Evolutionary conservation across 2,113 vertebrate genomes (phyloP), one percentile per base, ranked within the genome.

Genomic region (Otolemur garnettii): DNA sequence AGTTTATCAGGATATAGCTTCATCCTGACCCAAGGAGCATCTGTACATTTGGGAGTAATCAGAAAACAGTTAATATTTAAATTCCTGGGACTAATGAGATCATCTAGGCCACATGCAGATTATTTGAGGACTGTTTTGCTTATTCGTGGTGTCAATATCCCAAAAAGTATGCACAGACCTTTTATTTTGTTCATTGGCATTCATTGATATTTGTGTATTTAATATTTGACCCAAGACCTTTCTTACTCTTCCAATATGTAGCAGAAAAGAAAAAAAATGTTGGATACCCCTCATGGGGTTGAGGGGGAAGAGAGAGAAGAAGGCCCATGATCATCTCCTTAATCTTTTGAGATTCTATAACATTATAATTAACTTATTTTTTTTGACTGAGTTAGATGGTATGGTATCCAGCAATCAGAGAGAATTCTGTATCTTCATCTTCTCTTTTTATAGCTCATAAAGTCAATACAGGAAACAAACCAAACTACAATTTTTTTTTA

Each of bases 291-390:
- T 45, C 4, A 45, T 45, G 45, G 45, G 45, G 45, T 28, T 85
- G 50, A 79, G 42, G 79, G 45, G 42, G 12, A 75, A 53, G 17
- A 69, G 50, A 87, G 45, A 82, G 30, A 86, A 53, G 77, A 88
- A 45, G 15, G 22, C 38, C 68, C 11, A 92, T 78, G 71, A 92
- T 35, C 59, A 92, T 42, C 33, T 66, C 17, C 60, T 94, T 50
- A 90, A 92, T 96, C 24, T 89, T 83, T 86, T 95, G 79, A 95
- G 78, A 90, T 79, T 87, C 38, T 80, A 13, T n/a, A 95, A 12
- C 89, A 75, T 78, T 89, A 50, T 82, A 69, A 90, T 90, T 95
- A 92, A 85, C 26, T 96, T 91, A 62, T 68, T 78, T 94, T 95
- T 95, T 95, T 69, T 84, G 35, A 59, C 45, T 28, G 21, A 15